Percentiles rank a stretch among this genome's conserved stretches.
Evolutionary conservation across 1,140 invertebrate genomes (phyloP).

Genomic region (Caerostris extrusa): DNA sequence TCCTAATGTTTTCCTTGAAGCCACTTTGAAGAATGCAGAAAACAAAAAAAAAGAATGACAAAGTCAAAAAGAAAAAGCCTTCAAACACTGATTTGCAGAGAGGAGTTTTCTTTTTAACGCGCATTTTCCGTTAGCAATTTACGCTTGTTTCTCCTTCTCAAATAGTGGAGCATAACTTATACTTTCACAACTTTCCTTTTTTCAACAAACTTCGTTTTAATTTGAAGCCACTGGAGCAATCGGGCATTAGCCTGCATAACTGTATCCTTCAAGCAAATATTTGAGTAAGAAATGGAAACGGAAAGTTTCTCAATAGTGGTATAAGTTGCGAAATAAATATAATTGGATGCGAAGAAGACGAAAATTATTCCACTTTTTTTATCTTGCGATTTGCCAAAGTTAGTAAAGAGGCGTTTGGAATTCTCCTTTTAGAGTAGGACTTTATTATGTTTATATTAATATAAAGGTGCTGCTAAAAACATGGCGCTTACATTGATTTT

Average conservation of each 20-base stretch:
- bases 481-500: too few relatives aligned
- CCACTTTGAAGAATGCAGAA: neutral
- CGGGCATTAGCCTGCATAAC: neutral
- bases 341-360: too few relatives aligned
- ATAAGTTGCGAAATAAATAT: too few relatives aligned
- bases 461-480: too few relatives aligned
- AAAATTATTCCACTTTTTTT: too few relatives aligned
- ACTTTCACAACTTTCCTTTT: neutral
- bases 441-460: too few relatives aligned
- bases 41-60: neutral
- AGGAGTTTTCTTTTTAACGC: neutral
- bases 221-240: conserved; percentile 35
- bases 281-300: neutral
- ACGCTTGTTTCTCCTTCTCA: neutral
- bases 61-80: conserved; percentile 34
- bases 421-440: too few relatives aligned
- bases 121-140: neutral
- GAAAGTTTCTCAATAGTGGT: too few relatives aligned
- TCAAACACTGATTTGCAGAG: conserved; percentile 5
- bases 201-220: conserved; percentile 51
- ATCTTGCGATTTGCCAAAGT: too few relatives aligned
- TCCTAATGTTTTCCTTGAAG: conserved; percentile 50
- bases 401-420: too few relatives aligned
- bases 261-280: neutral
- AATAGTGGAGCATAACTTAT: neutral